phyloP scores from a whole-genome alignment of 2,113 vertebrate species.

The Acanthisitta chloris region DNA sequence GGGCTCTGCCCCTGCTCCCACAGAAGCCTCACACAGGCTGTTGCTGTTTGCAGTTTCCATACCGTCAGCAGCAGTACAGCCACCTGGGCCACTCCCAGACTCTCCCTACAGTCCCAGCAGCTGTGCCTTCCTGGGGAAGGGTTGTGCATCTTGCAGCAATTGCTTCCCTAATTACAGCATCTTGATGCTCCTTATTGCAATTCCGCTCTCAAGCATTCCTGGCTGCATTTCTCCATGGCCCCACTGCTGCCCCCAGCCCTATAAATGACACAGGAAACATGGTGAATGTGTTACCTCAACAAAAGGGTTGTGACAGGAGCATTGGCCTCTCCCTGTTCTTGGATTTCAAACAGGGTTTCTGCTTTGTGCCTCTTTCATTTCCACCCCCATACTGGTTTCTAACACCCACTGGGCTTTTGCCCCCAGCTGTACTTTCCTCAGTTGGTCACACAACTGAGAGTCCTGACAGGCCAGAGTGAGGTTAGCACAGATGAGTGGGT shows the following conservation, averaged over 20 bases:
- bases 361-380: background rate
- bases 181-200: background rate
- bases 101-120: background rate
- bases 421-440: background rate
- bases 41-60: background rate
- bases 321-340: background rate
- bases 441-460: background rate
- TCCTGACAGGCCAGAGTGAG: background rate
- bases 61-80: background rate
- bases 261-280: accelerated
- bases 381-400: background rate
- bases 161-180: background rate
- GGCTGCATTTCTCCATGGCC: background rate
- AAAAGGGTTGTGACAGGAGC: background rate
- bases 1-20: background rate
- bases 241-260: background rate
- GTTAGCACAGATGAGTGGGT: background rate
- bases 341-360: background rate
- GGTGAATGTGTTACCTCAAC: background rate
- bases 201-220: background rate
- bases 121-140: background rate
- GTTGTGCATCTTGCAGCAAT: background rate
- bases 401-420: background rate
- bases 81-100: background rate
- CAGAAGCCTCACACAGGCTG: background rate